Base-by-base conservation (phyloP, 1,140 invertebrate genomes). In the Achatina immaculata region DNA sequence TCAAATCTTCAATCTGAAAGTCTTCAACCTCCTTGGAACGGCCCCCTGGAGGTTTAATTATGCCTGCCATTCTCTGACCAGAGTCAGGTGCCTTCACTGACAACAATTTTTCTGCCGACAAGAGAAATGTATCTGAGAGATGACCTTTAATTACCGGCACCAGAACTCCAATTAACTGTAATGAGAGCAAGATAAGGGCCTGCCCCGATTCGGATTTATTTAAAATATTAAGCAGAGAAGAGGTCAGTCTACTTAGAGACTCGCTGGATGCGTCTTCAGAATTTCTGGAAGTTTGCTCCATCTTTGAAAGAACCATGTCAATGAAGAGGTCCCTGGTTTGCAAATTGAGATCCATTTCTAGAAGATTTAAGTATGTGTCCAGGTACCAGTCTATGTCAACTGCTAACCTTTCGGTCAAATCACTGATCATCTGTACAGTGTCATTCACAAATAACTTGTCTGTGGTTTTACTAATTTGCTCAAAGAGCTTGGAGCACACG, bases 401-500 rank as follows among this genome's bases (percentile, higher is more conserved):
- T 9, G 68, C n/a, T 28, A 80, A 40, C 62, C 78, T 80, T 34
- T 80, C 78, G 1, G 68, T 36, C 28, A 80, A 40, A n/a, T 80
- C 78, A 69, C 66, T 72, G 36, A 80, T 80, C 65, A 80, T 71
- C 2, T 51, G n/a, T 0, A 80, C 1, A 9, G 69, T 72, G 31
- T 80, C 78, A 9, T 40, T 34, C 0, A 66, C 38, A 24, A 69
- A 55, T 28, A 38, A 21, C 24, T n/a, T 71, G 36, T 83, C 84
- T 0, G 43, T 65, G 14, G 82, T 78, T 31, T 62, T 72, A 9
- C 55, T 38, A 14, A 88, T 28, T n/a, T 89, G 84, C n/a, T 88
- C 82, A 58, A 89, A 36, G 36, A 90, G 75, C 48, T 85, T 84
- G n/a, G 83, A 43, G 81, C 86, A 87, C 16, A 89, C 85, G 14